Evolutionary conservation across 1,140 invertebrate genomes (phyloP).

Genomic region (Helicoverpa armigera): DNA sequence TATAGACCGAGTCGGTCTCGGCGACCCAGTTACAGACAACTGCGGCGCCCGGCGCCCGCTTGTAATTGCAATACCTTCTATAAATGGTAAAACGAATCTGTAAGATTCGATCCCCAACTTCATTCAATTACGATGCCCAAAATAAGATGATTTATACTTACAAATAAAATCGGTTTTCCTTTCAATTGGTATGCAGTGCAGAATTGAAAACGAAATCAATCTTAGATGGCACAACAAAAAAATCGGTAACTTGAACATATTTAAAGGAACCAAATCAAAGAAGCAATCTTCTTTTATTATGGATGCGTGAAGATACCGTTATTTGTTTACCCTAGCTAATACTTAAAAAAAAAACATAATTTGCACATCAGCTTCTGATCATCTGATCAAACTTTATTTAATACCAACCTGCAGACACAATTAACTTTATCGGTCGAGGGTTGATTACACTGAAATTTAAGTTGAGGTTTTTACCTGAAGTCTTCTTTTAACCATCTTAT

Average conservation of each 20-base stretch:
- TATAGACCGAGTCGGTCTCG: background rate
- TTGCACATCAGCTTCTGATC: too few species aligned
- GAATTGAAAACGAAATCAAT: background rate
- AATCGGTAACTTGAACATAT: too few species aligned
- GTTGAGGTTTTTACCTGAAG: too few species aligned
- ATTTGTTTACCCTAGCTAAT: too few species aligned
- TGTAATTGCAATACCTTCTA: background rate
- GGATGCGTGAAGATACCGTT: too few species aligned
- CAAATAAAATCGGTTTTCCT: background rate
- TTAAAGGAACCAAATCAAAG: too few species aligned
- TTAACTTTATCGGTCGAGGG: too few species aligned
- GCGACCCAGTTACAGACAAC: constrained; percentile 10
- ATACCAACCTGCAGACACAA: too few species aligned
- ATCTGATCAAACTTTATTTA: too few species aligned
- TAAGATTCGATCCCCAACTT: background rate
- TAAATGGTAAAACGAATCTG: background rate
- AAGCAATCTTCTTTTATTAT: too few species aligned
- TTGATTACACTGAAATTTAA: too few species aligned
- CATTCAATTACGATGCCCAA: constrained; percentile 6
- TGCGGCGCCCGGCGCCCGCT: background rate
- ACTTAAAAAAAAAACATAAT: too few species aligned
- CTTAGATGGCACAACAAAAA: background rate
- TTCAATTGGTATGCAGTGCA: background rate
- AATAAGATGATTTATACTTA: background rate
- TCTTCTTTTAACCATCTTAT: constrained; percentile 1